These are phyloP conservation scores for Cyrtonyx montezumae DNA, from an alignment of 2,113 vertebrate species.

Conservation along the genomic window DNA sequence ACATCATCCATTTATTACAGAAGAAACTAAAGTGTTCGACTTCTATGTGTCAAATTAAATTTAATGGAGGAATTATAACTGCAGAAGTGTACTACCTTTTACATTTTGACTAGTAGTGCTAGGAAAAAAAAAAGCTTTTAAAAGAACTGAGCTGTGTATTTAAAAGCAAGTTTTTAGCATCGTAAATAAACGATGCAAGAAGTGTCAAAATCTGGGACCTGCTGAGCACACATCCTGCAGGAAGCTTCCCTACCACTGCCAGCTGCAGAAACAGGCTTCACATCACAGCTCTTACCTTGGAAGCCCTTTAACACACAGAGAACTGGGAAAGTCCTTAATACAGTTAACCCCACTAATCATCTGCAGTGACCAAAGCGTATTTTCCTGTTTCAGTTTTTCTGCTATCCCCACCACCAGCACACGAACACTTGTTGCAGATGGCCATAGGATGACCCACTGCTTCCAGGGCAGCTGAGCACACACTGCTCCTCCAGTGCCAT, in stretches of 20 bases:
- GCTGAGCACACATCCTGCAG: neutral
- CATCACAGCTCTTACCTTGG: fast-evolving
- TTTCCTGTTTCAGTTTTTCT: neutral
- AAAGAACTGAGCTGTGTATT: neutral
- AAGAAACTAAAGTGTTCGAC: neutral
- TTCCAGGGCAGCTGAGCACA: fast-evolving
- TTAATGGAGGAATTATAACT: neutral
- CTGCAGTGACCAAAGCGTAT: neutral
- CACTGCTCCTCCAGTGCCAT: neutral
- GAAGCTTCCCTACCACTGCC: neutral
- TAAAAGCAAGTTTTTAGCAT: neutral
- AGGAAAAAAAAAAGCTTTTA: neutral
- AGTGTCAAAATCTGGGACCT: no score
- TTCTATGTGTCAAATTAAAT: neutral
- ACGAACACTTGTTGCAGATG: neutral
- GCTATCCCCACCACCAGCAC: neutral
- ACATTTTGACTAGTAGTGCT: neutral
- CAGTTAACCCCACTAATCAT: neutral
- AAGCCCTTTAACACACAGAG: neutral
- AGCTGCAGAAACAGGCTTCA: neutral
- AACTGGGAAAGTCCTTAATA: neutral
- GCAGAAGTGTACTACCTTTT: neutral
- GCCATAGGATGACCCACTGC: neutral
- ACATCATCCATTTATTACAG: neutral
- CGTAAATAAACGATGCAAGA: neutral